Evolutionary conservation across 2,888 invertebrate species (phyloP).

Genomic region (Drosophila pseudotakahashii): DNA sequence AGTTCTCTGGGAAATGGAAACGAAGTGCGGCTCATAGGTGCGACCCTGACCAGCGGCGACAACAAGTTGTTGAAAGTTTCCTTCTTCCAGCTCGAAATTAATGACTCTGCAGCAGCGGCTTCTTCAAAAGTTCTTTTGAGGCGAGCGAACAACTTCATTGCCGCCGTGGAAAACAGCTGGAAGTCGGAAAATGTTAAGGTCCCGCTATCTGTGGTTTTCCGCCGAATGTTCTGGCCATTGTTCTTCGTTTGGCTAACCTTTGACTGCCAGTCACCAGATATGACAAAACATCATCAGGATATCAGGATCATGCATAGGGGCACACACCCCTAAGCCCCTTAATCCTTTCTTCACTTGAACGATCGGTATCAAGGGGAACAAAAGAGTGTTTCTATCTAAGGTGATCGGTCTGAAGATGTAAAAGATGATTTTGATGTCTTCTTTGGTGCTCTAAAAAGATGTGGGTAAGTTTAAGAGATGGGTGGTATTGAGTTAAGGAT

Average conservation of each 20-base stretch:
- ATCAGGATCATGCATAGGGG: conserved; percentile 34
- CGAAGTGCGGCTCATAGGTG: conserved; percentile 24
- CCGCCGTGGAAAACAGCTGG: conserved; percentile 53
- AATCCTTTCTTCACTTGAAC: conserved; percentile 39
- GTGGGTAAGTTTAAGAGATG: conserved; percentile 4
- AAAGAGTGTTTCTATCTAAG: conserved; percentile 9
- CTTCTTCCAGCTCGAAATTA: conserved; percentile 52
- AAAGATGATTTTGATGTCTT: conserved; percentile 22
- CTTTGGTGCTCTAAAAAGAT: not conserved
- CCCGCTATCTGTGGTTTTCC: conserved; percentile 40
- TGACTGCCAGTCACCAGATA: conserved; percentile 38
- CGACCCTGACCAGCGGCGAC: conserved; percentile 41
- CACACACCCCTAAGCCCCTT: conserved; percentile 35
- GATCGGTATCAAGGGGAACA: conserved; percentile 21
- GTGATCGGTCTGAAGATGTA: conserved; percentile 20
- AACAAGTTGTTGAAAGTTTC: conserved; percentile 62
- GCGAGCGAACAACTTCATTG: conserved; percentile 62
- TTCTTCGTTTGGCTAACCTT: conserved; percentile 38
- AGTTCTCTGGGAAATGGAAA: conserved; percentile 51
- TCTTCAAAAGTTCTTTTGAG: conserved; percentile 57
- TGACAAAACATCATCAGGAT: conserved; percentile 39
- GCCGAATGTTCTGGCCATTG: conserved; percentile 18
- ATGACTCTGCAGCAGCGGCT: conserved; percentile 58
- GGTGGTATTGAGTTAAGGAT: conserved; percentile 19
- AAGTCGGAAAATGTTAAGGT: conserved; percentile 39